Conservation (phyloP, 1,140 invertebrate genomes). For the Anadara kagoshimensis region DNA sequence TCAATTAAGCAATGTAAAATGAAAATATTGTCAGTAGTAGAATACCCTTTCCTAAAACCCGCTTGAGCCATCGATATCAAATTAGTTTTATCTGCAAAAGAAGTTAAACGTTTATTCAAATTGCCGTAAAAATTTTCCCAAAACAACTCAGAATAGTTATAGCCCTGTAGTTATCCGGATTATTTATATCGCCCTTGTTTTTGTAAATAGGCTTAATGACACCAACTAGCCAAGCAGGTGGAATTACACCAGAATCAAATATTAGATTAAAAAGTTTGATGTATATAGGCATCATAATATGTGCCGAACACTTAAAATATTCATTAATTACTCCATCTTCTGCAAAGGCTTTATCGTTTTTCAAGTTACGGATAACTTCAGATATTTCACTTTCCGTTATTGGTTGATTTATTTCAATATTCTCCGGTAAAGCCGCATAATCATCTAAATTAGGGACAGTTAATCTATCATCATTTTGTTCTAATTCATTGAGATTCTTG, state of each 20-base stretch:
- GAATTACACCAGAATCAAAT: conserved; percentile 20
- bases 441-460: too few species aligned
- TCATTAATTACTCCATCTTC: conserved; percentile 24
- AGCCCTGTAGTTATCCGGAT: conserved; percentile 29
- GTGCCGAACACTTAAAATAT: conserved; percentile 15
- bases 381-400: conserved; percentile 23
- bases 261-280: conserved; percentile 29
- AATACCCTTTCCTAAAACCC: conserved; percentile 33
- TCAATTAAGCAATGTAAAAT: conserved; percentile 29
- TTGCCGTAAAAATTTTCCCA: conserved; percentile 29
- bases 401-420: background rate
- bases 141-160: conserved; percentile 27
- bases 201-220: conserved; percentile 28
- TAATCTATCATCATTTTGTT: too few species aligned
- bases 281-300: conserved; percentile 33
- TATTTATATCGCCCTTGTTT: conserved; percentile 32
- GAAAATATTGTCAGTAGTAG: conserved; percentile 37
- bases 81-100: conserved; percentile 20
- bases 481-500: too few species aligned
- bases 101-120: conserved; percentile 26
- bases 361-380: conserved; percentile 2
- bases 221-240: conserved; percentile 10
- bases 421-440: too few species aligned
- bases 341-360: conserved; percentile 22
- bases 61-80: conserved; percentile 29